phyloP scores from a whole-genome alignment of 2,888 invertebrate species.

The Seira musarum region DNA sequence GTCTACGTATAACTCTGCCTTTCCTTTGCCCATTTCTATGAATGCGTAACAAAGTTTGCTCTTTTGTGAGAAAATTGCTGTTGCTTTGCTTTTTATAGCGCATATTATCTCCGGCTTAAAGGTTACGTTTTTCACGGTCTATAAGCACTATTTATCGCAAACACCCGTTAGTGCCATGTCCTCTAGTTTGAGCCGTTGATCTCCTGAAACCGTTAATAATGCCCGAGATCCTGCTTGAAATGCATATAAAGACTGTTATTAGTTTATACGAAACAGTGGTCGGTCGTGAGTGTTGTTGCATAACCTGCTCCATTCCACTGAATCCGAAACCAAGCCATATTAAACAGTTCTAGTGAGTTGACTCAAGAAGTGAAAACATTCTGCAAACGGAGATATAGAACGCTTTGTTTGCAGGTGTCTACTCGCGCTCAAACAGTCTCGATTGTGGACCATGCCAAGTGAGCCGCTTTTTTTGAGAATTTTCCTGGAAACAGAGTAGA shows the following conservation, averaged over 20 bases:
- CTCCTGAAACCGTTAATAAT: conserved; percentile 35
- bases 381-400: neutral
- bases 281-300: neutral
- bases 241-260: too few species aligned
- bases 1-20: neutral
- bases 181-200: conserved; percentile 12
- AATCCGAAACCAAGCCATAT: too few species aligned
- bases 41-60: neutral
- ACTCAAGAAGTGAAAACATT: neutral
- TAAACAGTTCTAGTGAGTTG: neutral
- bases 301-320: neutral
- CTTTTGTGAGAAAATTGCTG: conserved; percentile 7
- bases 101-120: conserved; percentile 1
- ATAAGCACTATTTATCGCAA: neutral
- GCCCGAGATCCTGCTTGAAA: conserved; percentile 3
- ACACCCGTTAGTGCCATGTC: neutral
- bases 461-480: too few species aligned
- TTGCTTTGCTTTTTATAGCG: neutral
- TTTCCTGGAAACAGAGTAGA: too few species aligned
- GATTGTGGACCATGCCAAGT: too few species aligned
- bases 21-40: neutral
- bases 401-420: neutral
- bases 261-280: too few species aligned
- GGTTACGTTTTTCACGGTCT: conserved; percentile 1
- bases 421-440: too few species aligned